These are phyloP conservation scores for Euplexia lucipara DNA, from an alignment of 2,888 invertebrate genomes.

Conservation along the genomic window DNA sequence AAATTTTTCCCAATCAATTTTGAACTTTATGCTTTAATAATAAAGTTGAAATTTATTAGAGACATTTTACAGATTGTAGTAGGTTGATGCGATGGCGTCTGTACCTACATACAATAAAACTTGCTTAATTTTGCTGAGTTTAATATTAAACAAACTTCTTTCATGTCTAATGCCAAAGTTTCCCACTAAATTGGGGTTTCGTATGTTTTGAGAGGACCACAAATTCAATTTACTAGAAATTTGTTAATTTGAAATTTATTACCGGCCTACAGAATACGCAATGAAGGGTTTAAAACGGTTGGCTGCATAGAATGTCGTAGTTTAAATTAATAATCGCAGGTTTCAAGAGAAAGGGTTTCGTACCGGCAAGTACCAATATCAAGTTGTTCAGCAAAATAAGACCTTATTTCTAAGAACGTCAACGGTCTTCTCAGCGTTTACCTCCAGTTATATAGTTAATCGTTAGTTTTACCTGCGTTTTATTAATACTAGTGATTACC, in stretches of 20 bases:
- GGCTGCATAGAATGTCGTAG: slow-evolving; percentile 42
- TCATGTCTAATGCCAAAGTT: slow-evolving; percentile 32
- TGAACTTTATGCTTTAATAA: too few relatives aligned
- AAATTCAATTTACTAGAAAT: slow-evolving; percentile 61
- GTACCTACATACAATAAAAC: slow-evolving; percentile 10
- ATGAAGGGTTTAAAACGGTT: slow-evolving; percentile 55
- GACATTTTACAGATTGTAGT: too few relatives aligned
- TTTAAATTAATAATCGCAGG: slow-evolving; percentile 54
- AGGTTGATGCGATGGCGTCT: too few relatives aligned
- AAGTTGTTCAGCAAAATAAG: not conserved
- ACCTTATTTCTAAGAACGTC: slow-evolving; percentile 1
- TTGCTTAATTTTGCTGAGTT: slow-evolving; percentile 30
- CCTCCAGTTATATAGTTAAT: too few relatives aligned
- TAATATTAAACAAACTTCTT: slow-evolving; percentile 31
- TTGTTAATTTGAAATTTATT: slow-evolving; percentile 63
- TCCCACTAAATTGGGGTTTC: slow-evolving; percentile 32
- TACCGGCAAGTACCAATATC: slow-evolving; percentile 3
- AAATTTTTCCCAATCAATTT: too few relatives aligned
- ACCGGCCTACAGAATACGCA: slow-evolving; percentile 52
- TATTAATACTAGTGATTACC: too few relatives aligned
- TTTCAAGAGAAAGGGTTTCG: slow-evolving; percentile 26
- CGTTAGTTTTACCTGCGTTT: too few relatives aligned
- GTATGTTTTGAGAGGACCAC: slow-evolving; percentile 55
- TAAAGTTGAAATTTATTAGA: too few relatives aligned
- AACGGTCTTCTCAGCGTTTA: not conserved